phyloP scores from a whole-genome alignment of 1,140 invertebrate genomes.

The Dendroctonus ponderosae region DNA sequence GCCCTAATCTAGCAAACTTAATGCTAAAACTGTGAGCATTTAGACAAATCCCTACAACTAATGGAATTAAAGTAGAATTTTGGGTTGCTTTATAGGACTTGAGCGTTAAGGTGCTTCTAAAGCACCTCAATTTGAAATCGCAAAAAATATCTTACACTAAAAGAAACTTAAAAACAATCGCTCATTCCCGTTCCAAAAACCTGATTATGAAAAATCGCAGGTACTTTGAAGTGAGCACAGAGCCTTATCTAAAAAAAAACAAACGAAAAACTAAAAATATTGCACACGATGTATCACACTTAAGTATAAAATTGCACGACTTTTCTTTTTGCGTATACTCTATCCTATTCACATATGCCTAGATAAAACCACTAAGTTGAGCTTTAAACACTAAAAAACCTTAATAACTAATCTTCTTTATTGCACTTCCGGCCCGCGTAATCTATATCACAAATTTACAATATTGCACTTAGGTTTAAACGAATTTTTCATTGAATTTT shows the following conservation, averaged over 20 bases:
- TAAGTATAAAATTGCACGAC: conserved; percentile 7
- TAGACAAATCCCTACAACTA: too few relatives aligned
- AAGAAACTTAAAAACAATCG: not conserved
- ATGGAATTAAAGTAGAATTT: too few relatives aligned
- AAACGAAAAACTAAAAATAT: conserved; percentile 8
- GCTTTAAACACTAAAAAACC: not conserved
- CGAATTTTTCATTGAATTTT: conserved; percentile 13
- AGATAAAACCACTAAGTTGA: not conserved
- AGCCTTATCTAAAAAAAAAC: not conserved
- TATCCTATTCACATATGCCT: not conserved
- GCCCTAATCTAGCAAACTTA: too few relatives aligned
- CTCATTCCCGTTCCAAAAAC: not conserved
- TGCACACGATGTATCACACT: conserved; percentile 16
- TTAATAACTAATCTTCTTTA: conserved; percentile 23
- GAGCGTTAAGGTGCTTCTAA: too few relatives aligned
- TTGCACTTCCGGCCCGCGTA: conserved; percentile 28
- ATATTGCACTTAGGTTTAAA: conserved; percentile 31
- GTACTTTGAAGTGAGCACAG: conserved; percentile 16
- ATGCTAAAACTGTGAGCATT: too few relatives aligned
- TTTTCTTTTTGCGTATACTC: not conserved
- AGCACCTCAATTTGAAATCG: too few relatives aligned
- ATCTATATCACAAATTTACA: conserved; percentile 34
- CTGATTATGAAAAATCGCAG: conserved; percentile 5
- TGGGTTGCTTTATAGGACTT: too few relatives aligned
- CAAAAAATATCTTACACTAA: too few relatives aligned